These are phyloP conservation scores for Dolichomitus sp. DNA, from an alignment of 2,888 invertebrate species.

Conservation along the genomic window DNA sequence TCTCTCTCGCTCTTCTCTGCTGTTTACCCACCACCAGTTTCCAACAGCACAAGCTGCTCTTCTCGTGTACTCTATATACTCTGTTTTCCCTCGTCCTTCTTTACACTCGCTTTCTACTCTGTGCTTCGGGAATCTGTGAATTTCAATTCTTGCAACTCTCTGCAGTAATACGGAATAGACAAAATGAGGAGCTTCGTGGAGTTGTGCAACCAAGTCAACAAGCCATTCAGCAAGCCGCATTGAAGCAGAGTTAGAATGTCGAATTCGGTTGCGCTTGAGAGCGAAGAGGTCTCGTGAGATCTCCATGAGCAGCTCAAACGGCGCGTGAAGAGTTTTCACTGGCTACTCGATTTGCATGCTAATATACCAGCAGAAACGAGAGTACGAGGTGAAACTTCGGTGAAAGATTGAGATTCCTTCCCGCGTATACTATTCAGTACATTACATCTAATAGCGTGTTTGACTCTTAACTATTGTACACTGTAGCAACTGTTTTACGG, in stretches of 20 bases:
- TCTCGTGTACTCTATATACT: slow-evolving; percentile 9
- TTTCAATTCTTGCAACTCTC: slow-evolving; percentile 61
- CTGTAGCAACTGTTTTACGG: neutral
- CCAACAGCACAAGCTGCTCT: slow-evolving; percentile 31
- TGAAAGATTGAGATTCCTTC: slow-evolving; percentile 11
- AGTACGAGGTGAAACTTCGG: slow-evolving; percentile 18
- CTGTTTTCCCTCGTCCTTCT: slow-evolving; percentile 42
- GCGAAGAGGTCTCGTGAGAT: slow-evolving; percentile 56
- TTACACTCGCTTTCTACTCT: slow-evolving; percentile 13
- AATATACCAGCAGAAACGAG: slow-evolving; percentile 61
- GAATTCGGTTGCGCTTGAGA: slow-evolving; percentile 16
- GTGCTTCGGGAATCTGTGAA: slow-evolving; percentile 68
- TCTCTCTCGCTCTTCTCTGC: slow-evolving; percentile 13
- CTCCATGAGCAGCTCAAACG: slow-evolving; percentile 35
- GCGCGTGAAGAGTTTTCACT: slow-evolving; percentile 65
- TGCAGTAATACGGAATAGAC: slow-evolving; percentile 42
- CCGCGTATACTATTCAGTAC: neutral
- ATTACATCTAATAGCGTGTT: neutral
- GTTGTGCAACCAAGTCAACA: slow-evolving; percentile 31
- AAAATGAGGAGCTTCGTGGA: slow-evolving; percentile 29
- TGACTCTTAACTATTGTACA: neutral
- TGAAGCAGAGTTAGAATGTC: slow-evolving; percentile 23
- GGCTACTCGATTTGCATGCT: slow-evolving; percentile 70
- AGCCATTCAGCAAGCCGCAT: slow-evolving; percentile 38
- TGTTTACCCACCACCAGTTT: slow-evolving; percentile 15